phyloP scores from a whole-genome alignment of 2,113 vertebrate genomes.

The Ctenodactylus gundi region DNA sequence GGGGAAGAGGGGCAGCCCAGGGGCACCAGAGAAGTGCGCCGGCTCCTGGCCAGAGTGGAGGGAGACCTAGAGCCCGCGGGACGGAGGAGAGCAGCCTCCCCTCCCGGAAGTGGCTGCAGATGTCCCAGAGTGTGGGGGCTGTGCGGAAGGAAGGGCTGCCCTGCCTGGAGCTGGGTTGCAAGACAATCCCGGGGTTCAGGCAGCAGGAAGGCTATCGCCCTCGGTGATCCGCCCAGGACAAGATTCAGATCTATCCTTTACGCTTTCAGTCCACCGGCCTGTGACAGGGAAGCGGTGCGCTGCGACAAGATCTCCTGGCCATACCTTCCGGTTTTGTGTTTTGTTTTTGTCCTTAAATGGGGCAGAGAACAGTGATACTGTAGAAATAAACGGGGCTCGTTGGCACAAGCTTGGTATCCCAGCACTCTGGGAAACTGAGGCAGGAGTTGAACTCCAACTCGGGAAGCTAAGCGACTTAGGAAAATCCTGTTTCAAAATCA shows the following conservation, averaged over 20 bases:
- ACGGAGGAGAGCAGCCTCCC: neutral
- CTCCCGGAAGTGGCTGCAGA: neutral
- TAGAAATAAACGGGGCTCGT: no score
- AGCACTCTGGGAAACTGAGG: no score
- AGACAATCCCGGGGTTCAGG: neutral
- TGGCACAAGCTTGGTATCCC: no score
- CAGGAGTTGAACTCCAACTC: no score
- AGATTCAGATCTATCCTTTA: neutral
- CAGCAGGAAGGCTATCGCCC: no score
- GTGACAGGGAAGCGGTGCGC: neutral
- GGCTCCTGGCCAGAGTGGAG: neutral
- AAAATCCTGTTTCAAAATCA: no score
- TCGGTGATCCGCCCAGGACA: no score
- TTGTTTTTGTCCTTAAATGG: neutral
- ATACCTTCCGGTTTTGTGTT: neutral
- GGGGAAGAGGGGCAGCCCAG: neutral
- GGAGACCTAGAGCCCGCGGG: neutral
- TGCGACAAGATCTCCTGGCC: neutral
- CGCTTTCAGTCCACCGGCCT: neutral
- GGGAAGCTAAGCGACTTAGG: no score
- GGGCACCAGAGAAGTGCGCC: neutral
- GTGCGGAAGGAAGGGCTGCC: neutral
- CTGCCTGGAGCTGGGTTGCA: neutral
- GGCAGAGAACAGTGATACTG: no score
- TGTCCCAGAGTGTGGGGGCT: neutral